Percentiles rank a stretch among this genome's conserved stretches.
Conservation (phyloP, 2,113 vertebrate species). For the Prionailurus bengalensis region DNA sequence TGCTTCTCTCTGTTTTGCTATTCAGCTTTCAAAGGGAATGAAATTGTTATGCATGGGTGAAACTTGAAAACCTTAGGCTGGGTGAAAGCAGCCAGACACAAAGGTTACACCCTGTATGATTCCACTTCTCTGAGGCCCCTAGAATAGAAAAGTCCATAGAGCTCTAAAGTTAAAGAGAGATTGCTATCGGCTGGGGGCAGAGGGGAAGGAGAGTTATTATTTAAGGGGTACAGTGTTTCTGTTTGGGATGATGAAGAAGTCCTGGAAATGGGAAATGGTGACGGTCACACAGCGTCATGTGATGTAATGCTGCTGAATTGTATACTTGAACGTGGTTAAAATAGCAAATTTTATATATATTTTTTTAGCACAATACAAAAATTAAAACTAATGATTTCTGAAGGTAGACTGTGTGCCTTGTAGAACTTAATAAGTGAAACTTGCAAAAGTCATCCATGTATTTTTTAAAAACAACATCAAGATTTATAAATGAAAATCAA, state of each 20-base stretch:
- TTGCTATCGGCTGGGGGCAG: not conserved
- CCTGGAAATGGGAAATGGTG: not conserved
- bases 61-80: not conserved
- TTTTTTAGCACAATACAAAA: not conserved
- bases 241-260: not conserved
- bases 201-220: not conserved
- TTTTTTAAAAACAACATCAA: not conserved
- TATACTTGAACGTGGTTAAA: not conserved
- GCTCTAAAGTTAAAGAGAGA: not conserved
- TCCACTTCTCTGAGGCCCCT: not conserved
- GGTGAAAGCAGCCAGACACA: not conserved
- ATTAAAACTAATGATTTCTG: not conserved
- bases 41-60: not conserved
- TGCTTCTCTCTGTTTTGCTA: not conserved
- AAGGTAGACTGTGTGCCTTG: not conserved
- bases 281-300: not conserved
- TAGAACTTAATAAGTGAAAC: not conserved
- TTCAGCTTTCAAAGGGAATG: not conserved
- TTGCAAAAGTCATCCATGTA: not conserved
- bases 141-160: not conserved
- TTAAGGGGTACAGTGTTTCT: not conserved
- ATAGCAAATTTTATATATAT: not conserved
- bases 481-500: slow-evolving; percentile 64
- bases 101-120: not conserved
- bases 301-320: not conserved